A percentile compares a stretch with the other conserved stretches of the same genome.
These are phyloP conservation scores for Episyrphus balteatus DNA, from an alignment of 1,140 invertebrate genomes.

Conservation along the genomic window DNA sequence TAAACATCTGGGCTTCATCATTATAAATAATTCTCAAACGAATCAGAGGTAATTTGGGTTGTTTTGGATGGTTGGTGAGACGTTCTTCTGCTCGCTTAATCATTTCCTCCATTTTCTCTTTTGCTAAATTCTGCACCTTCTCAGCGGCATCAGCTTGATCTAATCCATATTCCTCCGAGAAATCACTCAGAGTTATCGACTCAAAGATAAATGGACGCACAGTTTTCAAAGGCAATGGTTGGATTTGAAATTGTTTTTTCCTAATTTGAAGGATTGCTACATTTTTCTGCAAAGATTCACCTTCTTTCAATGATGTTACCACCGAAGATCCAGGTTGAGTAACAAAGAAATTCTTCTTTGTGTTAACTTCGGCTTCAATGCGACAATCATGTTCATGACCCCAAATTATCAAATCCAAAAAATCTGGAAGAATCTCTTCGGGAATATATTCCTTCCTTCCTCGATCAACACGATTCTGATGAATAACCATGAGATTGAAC, in stretches of 20 bases:
- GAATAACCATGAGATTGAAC: constrained; percentile 90
- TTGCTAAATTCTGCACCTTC: constrained; percentile 19
- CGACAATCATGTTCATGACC: constrained; percentile 97
- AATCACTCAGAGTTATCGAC: constrained; percentile 44
- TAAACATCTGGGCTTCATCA: constrained; percentile 57
- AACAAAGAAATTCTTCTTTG: constrained; percentile 57
- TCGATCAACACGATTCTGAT: constrained; percentile 85
- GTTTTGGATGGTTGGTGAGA: constrained; percentile 53
- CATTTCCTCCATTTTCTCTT: constrained; percentile 43
- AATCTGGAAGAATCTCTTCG: constrained; percentile 73
- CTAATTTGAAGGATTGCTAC: constrained; percentile 71
- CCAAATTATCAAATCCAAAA: constrained; percentile 90
- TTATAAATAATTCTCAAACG: constrained; percentile 67
- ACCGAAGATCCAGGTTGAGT: constrained; percentile 92
- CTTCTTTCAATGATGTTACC: constrained; percentile 82
- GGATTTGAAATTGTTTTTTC: constrained; percentile 56
- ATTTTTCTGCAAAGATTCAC: constrained; percentile 77
- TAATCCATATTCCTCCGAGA: constrained; percentile 37
- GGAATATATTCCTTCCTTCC: constrained; percentile 72
- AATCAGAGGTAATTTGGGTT: constrained; percentile 69
- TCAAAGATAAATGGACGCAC: constrained; percentile 80
- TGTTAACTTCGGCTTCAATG: constrained; percentile 57
- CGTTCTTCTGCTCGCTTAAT: constrained; percentile 38
- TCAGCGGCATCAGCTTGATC: constrained; percentile 39
- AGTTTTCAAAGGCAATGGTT: constrained; percentile 64